Conservation (phyloP, 1,140 invertebrate genomes). For the Drepana arcuata region DNA sequence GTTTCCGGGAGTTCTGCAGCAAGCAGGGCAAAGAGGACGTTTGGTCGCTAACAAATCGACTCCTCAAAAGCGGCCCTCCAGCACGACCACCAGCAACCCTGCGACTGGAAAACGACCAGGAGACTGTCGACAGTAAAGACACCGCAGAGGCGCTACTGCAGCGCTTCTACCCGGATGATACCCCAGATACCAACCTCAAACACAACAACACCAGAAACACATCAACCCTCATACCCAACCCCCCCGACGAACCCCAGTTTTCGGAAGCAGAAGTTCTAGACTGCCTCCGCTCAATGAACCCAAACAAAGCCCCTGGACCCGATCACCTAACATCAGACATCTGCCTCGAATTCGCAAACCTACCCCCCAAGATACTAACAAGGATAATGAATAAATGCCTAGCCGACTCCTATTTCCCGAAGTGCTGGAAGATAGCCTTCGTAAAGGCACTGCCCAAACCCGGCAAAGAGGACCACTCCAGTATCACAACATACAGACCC, state of each 20-base stretch:
- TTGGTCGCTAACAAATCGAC: slow-evolving; percentile 16
- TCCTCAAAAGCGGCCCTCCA: slow-evolving; percentile 3
- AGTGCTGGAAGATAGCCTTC: slow-evolving; percentile 2
- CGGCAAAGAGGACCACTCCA: slow-evolving; percentile 3
- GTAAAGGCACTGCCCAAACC: slow-evolving; percentile 10
- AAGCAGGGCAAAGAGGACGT: too few relatives aligned
- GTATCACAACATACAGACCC: slow-evolving; percentile 5
- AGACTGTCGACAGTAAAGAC: too few relatives aligned
- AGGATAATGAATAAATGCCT: slow-evolving; percentile 19
- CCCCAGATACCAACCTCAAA: too few relatives aligned
- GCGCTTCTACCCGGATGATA: too few relatives aligned
- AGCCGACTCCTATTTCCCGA: slow-evolving; percentile 1
- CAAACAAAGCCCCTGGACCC: slow-evolving; percentile 14
- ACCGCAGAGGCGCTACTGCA: too few relatives aligned
- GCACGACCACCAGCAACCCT: slow-evolving; percentile 8
- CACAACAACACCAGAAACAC: background rate
- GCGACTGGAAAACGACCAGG: too few relatives aligned
- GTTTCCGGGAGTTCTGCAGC: too few relatives aligned
- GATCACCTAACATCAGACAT: slow-evolving; percentile 24
- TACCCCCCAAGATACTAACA: slow-evolving; percentile 10
- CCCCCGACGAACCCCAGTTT: too few relatives aligned
- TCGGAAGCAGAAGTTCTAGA: too few relatives aligned
- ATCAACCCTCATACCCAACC: background rate
- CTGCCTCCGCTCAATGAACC: slow-evolving; percentile 15
- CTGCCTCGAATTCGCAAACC: slow-evolving; percentile 3